Base-by-base conservation (phyloP, 2,888 invertebrate genomes). In the Zygaena filipendulae region DNA sequence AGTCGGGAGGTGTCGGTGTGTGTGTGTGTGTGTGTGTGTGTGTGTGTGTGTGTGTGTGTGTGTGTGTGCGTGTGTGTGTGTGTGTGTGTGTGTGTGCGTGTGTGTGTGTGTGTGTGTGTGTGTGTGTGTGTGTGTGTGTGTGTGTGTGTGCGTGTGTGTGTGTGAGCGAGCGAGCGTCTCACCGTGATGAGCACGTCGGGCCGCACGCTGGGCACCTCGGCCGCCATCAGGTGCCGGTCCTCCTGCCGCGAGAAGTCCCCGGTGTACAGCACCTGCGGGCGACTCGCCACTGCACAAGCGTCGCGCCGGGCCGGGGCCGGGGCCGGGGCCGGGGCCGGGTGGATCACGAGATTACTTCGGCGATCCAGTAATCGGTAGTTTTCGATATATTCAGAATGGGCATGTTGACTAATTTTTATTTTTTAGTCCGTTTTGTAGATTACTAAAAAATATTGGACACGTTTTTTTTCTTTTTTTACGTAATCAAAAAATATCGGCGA, bases 241-340 rank as follows among this genome's bases (percentile, higher is more conserved):
- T 99, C 99, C 72, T 98, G 96, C 24, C 99, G 82, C 2, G 98
- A 98, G 63, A 99, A 99, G 57, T 99, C 99, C 0, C 99, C 99
- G 0, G 99, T 99, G 59, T 98, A 98, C 8, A 98, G 71, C 36
- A 95, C 84, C 84, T 87, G 48, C n/a, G n/a, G n/a, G n/a, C n/a
- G n/a, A n/a, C n/a, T n/a, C n/a, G n/a, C n/a, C n/a, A n/a, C n/a
- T n/a, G n/a, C n/a, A n/a, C n/a, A n/a, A n/a, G n/a, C n/a, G n/a
- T n/a, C n/a, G n/a, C n/a, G n/a, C n/a, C n/a, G n/a, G n/a, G n/a
- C n/a, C n/a, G n/a, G n/a, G n/a, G n/a, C n/a, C n/a, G n/a, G n/a
- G n/a, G n/a, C n/a, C n/a, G n/a, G n/a, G n/a, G n/a, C n/a, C n/a
- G n/a, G n/a, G n/a, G n/a, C n/a, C n/a, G n/a, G n/a, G n/a, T n/a